A percentile compares a stretch with the other conserved stretches of the same genome.
phyloP scores from a whole-genome alignment of 2,888 invertebrate genomes.

The Augochlorella aurata region DNA sequence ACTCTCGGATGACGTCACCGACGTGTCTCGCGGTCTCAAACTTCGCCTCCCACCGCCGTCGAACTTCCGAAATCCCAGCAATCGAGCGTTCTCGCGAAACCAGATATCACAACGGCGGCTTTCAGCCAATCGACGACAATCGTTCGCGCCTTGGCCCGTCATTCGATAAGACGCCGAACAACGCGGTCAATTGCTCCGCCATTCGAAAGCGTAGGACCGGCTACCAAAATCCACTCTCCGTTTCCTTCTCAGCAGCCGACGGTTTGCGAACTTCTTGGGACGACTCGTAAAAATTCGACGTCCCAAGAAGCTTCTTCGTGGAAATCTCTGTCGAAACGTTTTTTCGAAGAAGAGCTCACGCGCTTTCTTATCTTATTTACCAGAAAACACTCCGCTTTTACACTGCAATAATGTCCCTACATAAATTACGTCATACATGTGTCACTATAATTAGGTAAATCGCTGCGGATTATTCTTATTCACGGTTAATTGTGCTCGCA shows the following conservation, averaged over 20 bases:
- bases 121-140: constrained; percentile 18
- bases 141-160: not conserved
- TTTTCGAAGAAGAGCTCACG: not conserved
- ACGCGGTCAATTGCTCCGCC: not conserved
- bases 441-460: no score
- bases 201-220: not conserved
- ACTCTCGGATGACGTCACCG: constrained; percentile 74
- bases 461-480: no score
- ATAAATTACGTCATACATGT: not conserved
- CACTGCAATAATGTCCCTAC: not conserved
- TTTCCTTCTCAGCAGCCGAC: not conserved
- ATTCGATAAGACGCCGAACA: not conserved
- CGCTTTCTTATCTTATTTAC: not conserved
- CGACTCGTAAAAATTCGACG: no score
- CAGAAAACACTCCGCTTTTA: not conserved
- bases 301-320: no score
- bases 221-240: not conserved
- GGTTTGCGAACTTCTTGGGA: no score
- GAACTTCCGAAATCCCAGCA: constrained; percentile 8
- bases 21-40: constrained; percentile 78
- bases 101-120: constrained; percentile 15
- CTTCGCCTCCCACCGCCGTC: constrained; percentile 70
- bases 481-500: no score
- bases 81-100: constrained; percentile 25
- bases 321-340: no score